Evolutionary conservation across 2,888 invertebrate species (phyloP), one percentile per base, ranked within the genome.

Genomic region (Tortrix viridana): DNA sequence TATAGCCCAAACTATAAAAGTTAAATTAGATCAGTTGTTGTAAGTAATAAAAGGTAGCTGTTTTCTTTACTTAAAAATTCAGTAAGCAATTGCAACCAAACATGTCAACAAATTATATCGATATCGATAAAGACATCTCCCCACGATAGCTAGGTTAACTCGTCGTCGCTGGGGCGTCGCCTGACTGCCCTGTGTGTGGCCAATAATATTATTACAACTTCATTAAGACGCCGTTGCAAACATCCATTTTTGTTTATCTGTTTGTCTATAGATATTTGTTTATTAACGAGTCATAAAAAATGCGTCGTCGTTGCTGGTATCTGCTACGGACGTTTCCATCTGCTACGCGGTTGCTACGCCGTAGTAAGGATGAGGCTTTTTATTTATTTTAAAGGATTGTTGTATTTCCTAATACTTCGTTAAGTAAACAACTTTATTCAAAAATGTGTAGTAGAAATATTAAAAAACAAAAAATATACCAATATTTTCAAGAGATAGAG

Each of bases 181-280:
- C 86, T 84, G 80, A 79, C 82, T 82, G 82, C 89, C 81, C 89
- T 84, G 86, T 89, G 85, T 89, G 89, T 87, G 86, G 89, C 89
- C 89, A 92, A 91, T 92, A 90, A 91, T 89, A 91, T 89, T 89
- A 91, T 91, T 91, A 91, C 89, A 85, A 86, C 86, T 91, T 91
- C 88, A 91, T 91, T 90, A 90, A 85, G 86, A 68, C 60, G 65
- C 70, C 43, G 57, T 58, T 57, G 63, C 63, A 63, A 57, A 52
- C 62, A 57, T 57, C 41, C 49, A 60, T 59, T 48, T 59, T 58
- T 64, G 59, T 64, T 59, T 59, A 64, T 58, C 43, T 43, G 48
- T 38, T 48, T 54, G 38, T 60, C 41, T 48, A 60, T 58, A n/a
- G 18, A 50, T 54, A 38, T 32, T 44, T 37, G 32, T 32, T 22